Percentiles rank a stretch among this genome's conserved stretches.
phyloP scores from a whole-genome alignment of 2,797 vertebrate genomes.

The Masticophis lateralis region DNA sequence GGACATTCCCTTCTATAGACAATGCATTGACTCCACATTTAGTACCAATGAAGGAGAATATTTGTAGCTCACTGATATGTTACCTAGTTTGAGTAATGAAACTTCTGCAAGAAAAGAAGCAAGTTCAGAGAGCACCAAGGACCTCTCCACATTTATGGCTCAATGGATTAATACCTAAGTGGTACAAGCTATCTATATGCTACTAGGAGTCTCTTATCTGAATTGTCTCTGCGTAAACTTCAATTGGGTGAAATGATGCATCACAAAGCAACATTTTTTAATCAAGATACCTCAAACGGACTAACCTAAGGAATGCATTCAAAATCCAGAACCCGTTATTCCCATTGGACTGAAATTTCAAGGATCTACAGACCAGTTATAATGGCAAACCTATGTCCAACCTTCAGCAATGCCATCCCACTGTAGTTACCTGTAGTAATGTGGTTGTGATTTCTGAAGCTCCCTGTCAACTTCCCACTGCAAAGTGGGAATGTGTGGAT shows the following conservation, averaged over 20 bases:
- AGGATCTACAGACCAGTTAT: neutral
- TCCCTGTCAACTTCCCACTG: neutral
- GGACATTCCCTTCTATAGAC: too few species aligned
- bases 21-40: neutral
- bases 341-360: neutral
- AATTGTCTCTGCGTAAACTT: neutral
- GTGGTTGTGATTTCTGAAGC: neutral
- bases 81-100: neutral
- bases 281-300: neutral
- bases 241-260: neutral
- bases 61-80: neutral
- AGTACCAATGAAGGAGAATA: too few species aligned
- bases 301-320: neutral
- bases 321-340: neutral
- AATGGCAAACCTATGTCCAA: neutral
- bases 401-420: neutral
- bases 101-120: neutral
- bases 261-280: neutral
- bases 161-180: neutral
- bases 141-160: neutral
- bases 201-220: neutral
- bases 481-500: too few species aligned
- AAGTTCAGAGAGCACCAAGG: neutral
- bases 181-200: neutral
- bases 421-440: neutral